A percentile compares a stretch with the other conserved stretches of the same genome.
Conservation (phyloP, 2,797 vertebrate genomes). For the Falco cherrug region DNA sequence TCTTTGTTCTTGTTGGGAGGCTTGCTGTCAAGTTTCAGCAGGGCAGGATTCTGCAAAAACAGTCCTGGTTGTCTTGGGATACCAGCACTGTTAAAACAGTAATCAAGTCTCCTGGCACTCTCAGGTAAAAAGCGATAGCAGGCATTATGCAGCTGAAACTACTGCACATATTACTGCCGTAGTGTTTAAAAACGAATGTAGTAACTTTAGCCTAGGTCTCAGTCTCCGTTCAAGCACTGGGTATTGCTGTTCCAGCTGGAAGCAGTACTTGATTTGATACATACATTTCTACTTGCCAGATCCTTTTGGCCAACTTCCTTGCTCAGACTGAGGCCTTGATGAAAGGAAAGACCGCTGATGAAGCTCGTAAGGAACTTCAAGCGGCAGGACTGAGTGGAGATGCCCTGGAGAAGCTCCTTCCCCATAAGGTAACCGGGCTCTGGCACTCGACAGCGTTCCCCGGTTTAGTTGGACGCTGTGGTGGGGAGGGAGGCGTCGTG, state of each 20-base stretch:
- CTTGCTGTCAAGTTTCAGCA: background rate
- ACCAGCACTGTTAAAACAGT: background rate
- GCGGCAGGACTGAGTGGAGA: slow-evolving; percentile 85
- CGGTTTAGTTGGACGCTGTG: rapidly evolving
- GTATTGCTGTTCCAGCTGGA: background rate
- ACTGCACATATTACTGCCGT: rapidly evolving
- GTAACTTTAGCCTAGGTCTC: background rate
- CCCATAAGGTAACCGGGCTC: slow-evolving; percentile 86
- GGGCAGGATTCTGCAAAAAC: background rate
- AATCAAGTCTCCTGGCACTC: background rate
- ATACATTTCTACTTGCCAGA: slow-evolving; percentile 74
- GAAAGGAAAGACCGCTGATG: slow-evolving; percentile 92
- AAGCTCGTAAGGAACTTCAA: slow-evolving; percentile 91
- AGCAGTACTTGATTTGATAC: background rate
- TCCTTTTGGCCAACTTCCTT: slow-evolving; percentile 93
- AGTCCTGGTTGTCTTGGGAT: background rate
- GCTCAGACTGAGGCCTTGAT: slow-evolving; percentile 97
- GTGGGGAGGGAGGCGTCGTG: too few species aligned
- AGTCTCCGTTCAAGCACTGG: background rate
- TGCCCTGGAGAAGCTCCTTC: slow-evolving; percentile 89
- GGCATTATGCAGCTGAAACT: background rate
- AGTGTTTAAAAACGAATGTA: background rate
- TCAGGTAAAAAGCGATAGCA: background rate
- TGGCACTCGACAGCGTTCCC: rapidly evolving
- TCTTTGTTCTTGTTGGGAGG: background rate